A percentile compares a stretch with the other conserved stretches of the same genome.
Conservation (phyloP, 2,113 vertebrate species). For the Apaloderma vittatum region DNA sequence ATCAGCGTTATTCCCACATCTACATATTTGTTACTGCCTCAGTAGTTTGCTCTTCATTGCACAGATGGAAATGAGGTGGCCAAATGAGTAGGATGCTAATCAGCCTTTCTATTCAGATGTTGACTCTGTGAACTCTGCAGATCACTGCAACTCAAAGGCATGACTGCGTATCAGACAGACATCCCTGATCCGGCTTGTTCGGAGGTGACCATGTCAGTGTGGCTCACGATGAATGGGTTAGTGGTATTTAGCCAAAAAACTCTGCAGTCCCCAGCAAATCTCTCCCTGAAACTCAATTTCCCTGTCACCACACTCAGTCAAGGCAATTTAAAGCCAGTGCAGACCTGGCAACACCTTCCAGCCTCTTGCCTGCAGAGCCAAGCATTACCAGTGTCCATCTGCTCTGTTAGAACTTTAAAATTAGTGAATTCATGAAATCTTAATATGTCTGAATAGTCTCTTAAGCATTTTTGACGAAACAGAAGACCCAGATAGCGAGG, state of each 20-base stretch:
- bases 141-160: background rate
- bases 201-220: background rate
- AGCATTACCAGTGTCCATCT: background rate
- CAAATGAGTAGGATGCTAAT: background rate
- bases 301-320: background rate
- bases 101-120: constrained; percentile 17
- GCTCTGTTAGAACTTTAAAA: background rate
- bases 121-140: constrained; percentile 24
- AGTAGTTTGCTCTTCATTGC: background rate
- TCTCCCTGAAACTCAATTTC: background rate
- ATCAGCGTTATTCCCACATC: background rate
- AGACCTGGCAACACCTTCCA: background rate
- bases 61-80: background rate
- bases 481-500: background rate
- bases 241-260: background rate
- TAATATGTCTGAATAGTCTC: background rate
- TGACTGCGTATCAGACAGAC: background rate
- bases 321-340: background rate
- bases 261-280: background rate
- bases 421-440: background rate
- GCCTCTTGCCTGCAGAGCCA: background rate
- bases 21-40: background rate
- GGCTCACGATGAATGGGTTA: background rate
- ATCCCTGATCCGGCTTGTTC: background rate
- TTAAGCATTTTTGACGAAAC: background rate